A percentile compares a stretch with the other conserved stretches of the same genome.
Conservation (phyloP, 2,888 invertebrate genomes). For the Apeira syringaria region DNA sequence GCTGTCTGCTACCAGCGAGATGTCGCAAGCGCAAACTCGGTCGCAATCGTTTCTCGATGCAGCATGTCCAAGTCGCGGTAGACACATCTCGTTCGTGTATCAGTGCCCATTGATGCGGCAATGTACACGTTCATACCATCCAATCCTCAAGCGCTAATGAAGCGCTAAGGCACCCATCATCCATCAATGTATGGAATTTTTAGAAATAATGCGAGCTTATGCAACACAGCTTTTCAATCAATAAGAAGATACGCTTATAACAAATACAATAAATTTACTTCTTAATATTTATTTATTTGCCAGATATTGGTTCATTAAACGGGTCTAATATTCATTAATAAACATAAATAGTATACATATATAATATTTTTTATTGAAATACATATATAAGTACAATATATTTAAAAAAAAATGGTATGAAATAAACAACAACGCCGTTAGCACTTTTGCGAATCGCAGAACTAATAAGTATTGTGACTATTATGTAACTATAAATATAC, state of each 20-base stretch:
- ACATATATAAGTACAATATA: too few relatives aligned
- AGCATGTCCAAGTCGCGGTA: slow-evolving; percentile 40
- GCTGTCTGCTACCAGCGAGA: slow-evolving; percentile 67
- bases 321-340: too few relatives aligned
- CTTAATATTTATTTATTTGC: too few relatives aligned
- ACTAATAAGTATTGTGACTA: too few relatives aligned
- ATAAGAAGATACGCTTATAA: background rate
- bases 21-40: slow-evolving; percentile 52
- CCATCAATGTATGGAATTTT: slow-evolving; percentile 20
- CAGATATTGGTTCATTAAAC: too few relatives aligned
- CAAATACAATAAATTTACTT: too few relatives aligned
- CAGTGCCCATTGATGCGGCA: slow-evolving; percentile 34
- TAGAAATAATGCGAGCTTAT: slow-evolving; percentile 6
- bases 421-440: too few relatives aligned
- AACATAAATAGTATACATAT: too few relatives aligned
- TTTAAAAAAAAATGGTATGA: too few relatives aligned
- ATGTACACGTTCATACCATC: slow-evolving; percentile 35
- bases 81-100: slow-evolving; percentile 18
- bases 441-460: too few relatives aligned
- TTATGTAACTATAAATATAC: too few relatives aligned
- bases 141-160: slow-evolving; percentile 3
- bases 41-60: slow-evolving; percentile 42
- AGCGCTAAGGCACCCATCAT: slow-evolving; percentile 16
- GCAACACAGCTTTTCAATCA: background rate
- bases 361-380: too few relatives aligned